A percentile compares a stretch with the other conserved stretches of the same genome.
Conservation (phyloP, 2,888 invertebrate genomes). For the Orthonevra nobilis region DNA sequence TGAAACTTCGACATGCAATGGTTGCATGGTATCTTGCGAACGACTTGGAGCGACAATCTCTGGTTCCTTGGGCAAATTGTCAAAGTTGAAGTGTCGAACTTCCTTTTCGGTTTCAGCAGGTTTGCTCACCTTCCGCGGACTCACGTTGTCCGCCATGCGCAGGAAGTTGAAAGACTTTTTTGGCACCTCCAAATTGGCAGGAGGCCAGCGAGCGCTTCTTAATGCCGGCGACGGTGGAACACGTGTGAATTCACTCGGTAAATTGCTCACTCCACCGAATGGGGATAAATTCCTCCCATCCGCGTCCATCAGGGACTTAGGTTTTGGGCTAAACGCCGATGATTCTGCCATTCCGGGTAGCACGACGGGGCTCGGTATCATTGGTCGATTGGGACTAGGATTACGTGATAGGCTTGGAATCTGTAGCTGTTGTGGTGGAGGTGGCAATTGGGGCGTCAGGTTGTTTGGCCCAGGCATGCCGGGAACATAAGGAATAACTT, state of each 20-base stretch:
- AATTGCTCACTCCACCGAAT: constrained; percentile 77
- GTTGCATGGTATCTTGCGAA: constrained; percentile 70
- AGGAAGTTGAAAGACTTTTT: constrained; percentile 79
- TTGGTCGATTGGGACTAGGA: constrained; percentile 76
- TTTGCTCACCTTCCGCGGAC: constrained; percentile 74
- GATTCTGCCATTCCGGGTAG: constrained; percentile 33
- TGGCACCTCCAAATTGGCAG: constrained; percentile 55
- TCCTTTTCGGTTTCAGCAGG: constrained; percentile 71
- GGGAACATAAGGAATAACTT: constrained; percentile 91
- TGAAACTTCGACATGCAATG: constrained; percentile 76
- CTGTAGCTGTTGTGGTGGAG: constrained; percentile 78
- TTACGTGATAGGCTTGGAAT: constrained; percentile 70
- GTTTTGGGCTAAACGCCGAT: constrained; percentile 46
- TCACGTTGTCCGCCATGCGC: constrained; percentile 79
- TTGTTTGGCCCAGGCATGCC: constrained; percentile 92
- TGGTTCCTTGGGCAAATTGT: constrained; percentile 72
- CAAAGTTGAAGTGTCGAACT: constrained; percentile 78
- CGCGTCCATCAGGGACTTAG: constrained; percentile 36
- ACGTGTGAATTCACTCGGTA: constrained; percentile 77
- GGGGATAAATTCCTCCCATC: constrained; percentile 74
- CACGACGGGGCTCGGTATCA: constrained; percentile 75
- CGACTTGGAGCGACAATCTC: constrained; percentile 22
- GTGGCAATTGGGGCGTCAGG: constrained; percentile 78
- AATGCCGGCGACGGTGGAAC: constrained; percentile 76
- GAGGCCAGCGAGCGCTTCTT: constrained; percentile 74